These are phyloP conservation scores for Rhinoraja longicauda DNA, from an alignment of 2,797 vertebrate species.

Conservation along the genomic window DNA sequence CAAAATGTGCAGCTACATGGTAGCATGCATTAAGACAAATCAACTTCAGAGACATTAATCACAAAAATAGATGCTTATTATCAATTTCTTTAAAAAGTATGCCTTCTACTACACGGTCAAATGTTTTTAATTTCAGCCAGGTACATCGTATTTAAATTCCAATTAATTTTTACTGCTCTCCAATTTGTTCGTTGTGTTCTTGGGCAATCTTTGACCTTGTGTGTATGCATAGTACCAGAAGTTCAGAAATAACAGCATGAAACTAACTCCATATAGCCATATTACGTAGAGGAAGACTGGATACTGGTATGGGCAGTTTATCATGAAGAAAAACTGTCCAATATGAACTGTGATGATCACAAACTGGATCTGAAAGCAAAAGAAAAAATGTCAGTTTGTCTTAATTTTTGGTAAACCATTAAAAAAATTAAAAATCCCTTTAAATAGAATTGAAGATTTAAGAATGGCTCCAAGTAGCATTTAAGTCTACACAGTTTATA, in stretches of 20 bases:
- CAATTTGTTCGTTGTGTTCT: background rate
- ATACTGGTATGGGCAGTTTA: slow-evolving; percentile 81
- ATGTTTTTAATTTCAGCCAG: background rate
- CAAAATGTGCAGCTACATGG: slow-evolving; percentile 22
- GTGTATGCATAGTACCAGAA: slow-evolving; percentile 96
- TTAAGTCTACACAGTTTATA: background rate
- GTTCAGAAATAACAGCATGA: slow-evolving; percentile 85
- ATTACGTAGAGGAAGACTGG: slow-evolving; percentile 89
- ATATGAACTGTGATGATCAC: slow-evolving; percentile 75
- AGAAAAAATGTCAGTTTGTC: background rate
- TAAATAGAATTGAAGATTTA: background rate
- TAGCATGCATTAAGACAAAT: background rate
- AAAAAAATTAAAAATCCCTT: background rate
- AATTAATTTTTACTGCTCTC: slow-evolving; percentile 23
- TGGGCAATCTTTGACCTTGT: slow-evolving; percentile 82
- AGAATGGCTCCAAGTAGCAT: background rate
- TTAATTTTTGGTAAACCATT: background rate
- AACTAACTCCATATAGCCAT: slow-evolving; percentile 71
- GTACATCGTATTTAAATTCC: background rate
- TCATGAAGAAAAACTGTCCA: slow-evolving; percentile 82
- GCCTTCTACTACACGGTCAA: background rate
- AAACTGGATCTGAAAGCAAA: slow-evolving; percentile 74
- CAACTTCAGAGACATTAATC: slow-evolving; percentile 7
- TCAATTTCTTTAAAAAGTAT: background rate
- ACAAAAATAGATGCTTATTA: background rate